These are phyloP conservation scores for Glyptemys insculpta DNA, from an alignment of 2,797 vertebrate species.

Conservation along the genomic window DNA sequence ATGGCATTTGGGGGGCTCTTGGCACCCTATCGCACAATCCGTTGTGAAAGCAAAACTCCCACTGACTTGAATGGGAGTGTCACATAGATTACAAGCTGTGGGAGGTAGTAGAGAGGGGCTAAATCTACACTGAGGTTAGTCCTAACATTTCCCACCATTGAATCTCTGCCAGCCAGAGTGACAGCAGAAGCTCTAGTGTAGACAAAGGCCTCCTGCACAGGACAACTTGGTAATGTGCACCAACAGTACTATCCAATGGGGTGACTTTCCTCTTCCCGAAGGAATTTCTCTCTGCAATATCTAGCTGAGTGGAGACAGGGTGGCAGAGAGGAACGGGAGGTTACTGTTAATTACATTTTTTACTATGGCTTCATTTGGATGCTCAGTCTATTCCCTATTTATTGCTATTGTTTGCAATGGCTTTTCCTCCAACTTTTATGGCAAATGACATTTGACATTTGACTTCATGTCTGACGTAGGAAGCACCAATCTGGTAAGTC, in stretches of 20 bases:
- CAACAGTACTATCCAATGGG: neutral
- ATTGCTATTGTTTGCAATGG: neutral
- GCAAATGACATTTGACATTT: slow-evolving; percentile 2
- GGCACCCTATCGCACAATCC: too few relatives aligned
- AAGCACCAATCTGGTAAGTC: neutral
- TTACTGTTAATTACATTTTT: slow-evolving; percentile 50
- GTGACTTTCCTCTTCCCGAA: slow-evolving; percentile 39
- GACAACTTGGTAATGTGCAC: slow-evolving; percentile 12
- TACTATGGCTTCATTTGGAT: slow-evolving; percentile 28
- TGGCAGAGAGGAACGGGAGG: neutral
- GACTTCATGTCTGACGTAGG: neutral
- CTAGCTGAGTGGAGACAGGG: neutral
- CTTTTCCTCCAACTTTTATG: slow-evolving; percentile 37
- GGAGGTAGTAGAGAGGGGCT: neutral
- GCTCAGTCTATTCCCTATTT: neutral
- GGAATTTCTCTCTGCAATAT: neutral
- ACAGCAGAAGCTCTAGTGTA: neutral
- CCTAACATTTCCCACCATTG: neutral
- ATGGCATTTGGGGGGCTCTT: neutral
- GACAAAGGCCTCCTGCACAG: neutral
- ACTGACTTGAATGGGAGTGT: neutral
- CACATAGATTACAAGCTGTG: neutral
- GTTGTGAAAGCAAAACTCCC: neutral
- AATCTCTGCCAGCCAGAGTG: neutral
- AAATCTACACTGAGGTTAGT: neutral